Base-by-base conservation (phyloP, 2,797 vertebrate genomes). In the Sylvilagus floridanus region DNA sequence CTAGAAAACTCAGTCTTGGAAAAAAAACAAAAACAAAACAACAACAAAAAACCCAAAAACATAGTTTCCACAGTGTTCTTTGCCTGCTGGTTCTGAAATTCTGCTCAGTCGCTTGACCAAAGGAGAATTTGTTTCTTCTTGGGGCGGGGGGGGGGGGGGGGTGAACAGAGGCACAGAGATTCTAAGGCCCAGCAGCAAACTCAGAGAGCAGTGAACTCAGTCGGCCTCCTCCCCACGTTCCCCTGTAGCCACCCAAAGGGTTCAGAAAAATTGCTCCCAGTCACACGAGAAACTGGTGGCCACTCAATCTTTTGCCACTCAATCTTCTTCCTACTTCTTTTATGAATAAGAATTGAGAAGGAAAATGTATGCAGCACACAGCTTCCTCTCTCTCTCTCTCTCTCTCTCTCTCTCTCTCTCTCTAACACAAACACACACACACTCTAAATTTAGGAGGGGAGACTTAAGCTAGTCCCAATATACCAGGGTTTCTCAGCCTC, bases 341-440 rank as follows among this genome's bases (percentile, higher is more conserved):
- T 84, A 65, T 84, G 73, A 90, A 72, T 87, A 68, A 90, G 60
- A 68, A 60, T 68, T 93, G 82, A 72, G 54, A 94, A 78, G 62
- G 7, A 72, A 87, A 90, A 87, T 54, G 4, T 72, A 68, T 75
- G 3, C 16, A 84, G 42, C 21, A 69, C 26, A 79, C 77, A 93
- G 42, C 42, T 42, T 7, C 8, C 42, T 42, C 42, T 42, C 8
- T 6, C 7, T 7, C 42, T 57, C 54, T 3, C 54, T 57, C 54
- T 57, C 14, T 57, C 54, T 57, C 54, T 42, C 37, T 42, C 37
- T 42, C 42, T n/a, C n/a, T n/a, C n/a, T n/a, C n/a, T n/a, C n/a
- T n/a, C n/a, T n/a, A n/a, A n/a, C n/a, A n/a, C n/a, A n/a, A n/a
- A n/a, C n/a, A n/a, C n/a, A n/a, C n/a, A n/a, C n/a, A n/a, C n/a